Percentiles rank a stretch among this genome's conserved stretches.
phyloP scores from a whole-genome alignment of 2,113 vertebrate genomes.

The Mormyrus lacerda region DNA sequence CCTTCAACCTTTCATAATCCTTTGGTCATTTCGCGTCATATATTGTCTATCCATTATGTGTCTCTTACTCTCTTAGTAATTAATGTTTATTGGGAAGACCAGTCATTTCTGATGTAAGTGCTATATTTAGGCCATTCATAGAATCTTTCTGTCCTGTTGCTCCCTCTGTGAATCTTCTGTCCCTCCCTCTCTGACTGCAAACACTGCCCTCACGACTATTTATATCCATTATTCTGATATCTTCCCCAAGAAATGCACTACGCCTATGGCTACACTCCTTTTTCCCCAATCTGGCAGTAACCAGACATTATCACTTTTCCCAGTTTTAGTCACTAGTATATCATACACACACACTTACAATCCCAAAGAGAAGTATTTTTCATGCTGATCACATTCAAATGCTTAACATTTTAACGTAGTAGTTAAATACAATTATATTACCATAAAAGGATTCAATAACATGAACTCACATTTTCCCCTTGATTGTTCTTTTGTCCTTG shows the following conservation, averaged over 20 bases:
- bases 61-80: not conserved
- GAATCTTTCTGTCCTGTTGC: not conserved
- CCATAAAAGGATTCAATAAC: not conserved
- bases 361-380: not conserved
- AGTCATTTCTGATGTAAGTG: not conserved
- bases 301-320: not conserved
- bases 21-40: not conserved
- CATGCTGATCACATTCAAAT: not conserved
- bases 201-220: conserved; percentile 7
- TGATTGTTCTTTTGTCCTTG: not conserved
- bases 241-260: not conserved
- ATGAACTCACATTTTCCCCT: not conserved
- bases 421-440: not conserved
- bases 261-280: not conserved
- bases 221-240: not conserved
- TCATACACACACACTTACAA: not conserved
- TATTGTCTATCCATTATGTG: not conserved
- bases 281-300: not conserved
- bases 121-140: not conserved
- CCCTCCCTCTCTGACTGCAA: not conserved
- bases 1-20: not conserved
- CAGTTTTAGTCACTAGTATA: not conserved
- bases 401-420: not conserved
- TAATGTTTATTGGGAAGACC: not conserved
- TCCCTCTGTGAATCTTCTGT: not conserved